Evolutionary conservation across 2,797 vertebrate genomes (phyloP).

Genomic region (Melopsittacus undulatus): DNA sequence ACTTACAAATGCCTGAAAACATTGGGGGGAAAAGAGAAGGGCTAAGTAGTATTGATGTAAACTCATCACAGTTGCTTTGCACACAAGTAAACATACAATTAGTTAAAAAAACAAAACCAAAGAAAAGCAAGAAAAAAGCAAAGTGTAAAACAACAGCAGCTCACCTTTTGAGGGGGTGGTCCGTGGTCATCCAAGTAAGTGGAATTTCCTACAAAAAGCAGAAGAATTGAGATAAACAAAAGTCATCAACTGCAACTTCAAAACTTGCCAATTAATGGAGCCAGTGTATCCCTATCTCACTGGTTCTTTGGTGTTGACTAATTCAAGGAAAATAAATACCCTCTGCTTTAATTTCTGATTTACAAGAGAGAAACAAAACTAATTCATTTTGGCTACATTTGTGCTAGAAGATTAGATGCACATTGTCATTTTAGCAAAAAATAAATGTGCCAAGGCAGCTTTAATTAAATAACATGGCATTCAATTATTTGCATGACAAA

Average conservation of each 20-base stretch:
- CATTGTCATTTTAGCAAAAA: not conserved
- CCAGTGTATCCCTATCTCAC: not conserved
- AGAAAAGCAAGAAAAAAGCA: not conserved
- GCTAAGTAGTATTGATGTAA: not conserved
- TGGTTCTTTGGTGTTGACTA: not conserved
- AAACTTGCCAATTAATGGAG: not conserved
- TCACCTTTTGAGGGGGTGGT: slow-evolving; percentile 86
- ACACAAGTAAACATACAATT: not conserved
- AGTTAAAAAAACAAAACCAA: not conserved
- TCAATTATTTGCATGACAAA: not conserved
- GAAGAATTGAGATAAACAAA: slow-evolving; percentile 31
- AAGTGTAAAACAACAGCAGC: not conserved
- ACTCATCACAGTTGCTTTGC: not conserved
- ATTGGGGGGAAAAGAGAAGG: rapidly evolving
- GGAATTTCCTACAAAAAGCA: slow-evolving; percentile 86
- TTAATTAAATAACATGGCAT: not conserved
- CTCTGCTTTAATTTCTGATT: not conserved
- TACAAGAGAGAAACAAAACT: not conserved
- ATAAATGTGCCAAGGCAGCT: not conserved
- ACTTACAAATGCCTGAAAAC: not conserved
- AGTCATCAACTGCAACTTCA: not conserved
- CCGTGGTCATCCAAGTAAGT: slow-evolving; percentile 93
- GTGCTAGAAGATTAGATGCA: not conserved
- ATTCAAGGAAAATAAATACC: not conserved
- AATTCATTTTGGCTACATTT: not conserved